Conservation (phyloP, 2,797 vertebrate species). For the Mareca strepera region DNA sequence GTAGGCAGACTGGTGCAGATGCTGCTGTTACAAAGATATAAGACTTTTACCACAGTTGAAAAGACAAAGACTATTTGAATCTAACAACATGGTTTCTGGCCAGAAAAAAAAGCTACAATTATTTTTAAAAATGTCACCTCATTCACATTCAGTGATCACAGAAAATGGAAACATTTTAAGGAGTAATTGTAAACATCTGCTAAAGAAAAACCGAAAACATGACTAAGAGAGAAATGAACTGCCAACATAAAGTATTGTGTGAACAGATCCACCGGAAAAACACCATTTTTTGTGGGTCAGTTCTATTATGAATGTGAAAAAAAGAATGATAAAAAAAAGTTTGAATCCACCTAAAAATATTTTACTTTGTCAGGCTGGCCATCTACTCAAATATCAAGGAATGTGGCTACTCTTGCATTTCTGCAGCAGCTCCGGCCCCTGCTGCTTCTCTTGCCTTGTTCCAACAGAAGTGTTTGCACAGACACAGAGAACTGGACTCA, state of each 20-base stretch:
- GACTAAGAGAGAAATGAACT: slow-evolving; percentile 53
- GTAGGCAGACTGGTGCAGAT: slow-evolving; percentile 2
- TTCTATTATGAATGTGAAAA: background rate
- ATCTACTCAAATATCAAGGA: slow-evolving; percentile 8
- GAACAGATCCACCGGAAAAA: slow-evolving; percentile 40
- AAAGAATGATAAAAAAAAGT: background rate
- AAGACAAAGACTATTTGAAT: slow-evolving; percentile 51
- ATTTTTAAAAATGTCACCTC: slow-evolving; percentile 67
- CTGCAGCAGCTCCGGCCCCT: slow-evolving; percentile 47
- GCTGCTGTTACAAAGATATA: background rate
- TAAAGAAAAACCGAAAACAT: slow-evolving; percentile 24
- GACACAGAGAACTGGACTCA: background rate
- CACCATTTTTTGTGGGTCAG: background rate
- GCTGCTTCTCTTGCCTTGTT: slow-evolving; percentile 43
- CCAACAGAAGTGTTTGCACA: slow-evolving; percentile 40
- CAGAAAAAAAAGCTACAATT: slow-evolving; percentile 54
- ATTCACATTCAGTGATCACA: slow-evolving; percentile 61
- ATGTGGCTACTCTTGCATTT: slow-evolving; percentile 32
- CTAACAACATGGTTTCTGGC: slow-evolving; percentile 30
- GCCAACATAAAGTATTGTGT: slow-evolving; percentile 35
- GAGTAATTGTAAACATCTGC: slow-evolving; percentile 70
- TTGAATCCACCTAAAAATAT: background rate
- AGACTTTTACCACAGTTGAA: slow-evolving; percentile 51
- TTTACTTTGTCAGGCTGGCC: background rate
- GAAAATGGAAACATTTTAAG: slow-evolving; percentile 68